A percentile compares a stretch with the other conserved stretches of the same genome.
phyloP scores from a whole-genome alignment of 2,888 invertebrate genomes.

The Synergus japonicus region DNA sequence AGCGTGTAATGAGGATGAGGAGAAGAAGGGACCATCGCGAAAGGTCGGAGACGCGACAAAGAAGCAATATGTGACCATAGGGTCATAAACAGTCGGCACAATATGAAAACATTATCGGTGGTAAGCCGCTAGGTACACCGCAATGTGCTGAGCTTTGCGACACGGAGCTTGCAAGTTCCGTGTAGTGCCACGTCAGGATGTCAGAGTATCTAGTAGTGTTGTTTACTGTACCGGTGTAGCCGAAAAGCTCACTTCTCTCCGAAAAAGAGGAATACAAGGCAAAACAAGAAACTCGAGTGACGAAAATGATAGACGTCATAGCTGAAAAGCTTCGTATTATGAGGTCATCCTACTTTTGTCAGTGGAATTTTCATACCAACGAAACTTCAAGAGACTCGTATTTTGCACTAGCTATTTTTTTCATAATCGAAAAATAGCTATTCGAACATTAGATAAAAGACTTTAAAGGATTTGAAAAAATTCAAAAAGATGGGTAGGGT shows the following conservation, averaged over 20 bases:
- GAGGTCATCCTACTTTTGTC: slow-evolving; percentile 51
- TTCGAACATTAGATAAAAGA: too few relatives aligned
- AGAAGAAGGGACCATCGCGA: slow-evolving; percentile 46
- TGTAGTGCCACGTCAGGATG: slow-evolving; percentile 74
- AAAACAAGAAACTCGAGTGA: slow-evolving; percentile 58
- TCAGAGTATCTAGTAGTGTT: slow-evolving; percentile 66
- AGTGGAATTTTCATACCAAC: slow-evolving; percentile 45
- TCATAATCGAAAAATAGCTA: too few relatives aligned
- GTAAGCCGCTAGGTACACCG: slow-evolving; percentile 75
- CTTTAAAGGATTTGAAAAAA: too few relatives aligned
- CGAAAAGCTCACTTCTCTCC: slow-evolving; percentile 46
- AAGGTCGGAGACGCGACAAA: slow-evolving; percentile 52
- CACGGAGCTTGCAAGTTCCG: slow-evolving; percentile 59
- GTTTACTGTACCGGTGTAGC: slow-evolving; percentile 55
- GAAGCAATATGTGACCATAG: slow-evolving; percentile 46
- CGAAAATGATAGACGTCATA: slow-evolving; percentile 56
- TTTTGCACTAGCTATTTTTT: background rate
- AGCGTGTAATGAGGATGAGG: slow-evolving; percentile 44
- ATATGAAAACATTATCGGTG: slow-evolving; percentile 76
- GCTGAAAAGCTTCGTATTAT: slow-evolving; percentile 54
- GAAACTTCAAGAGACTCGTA: background rate
- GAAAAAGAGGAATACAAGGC: slow-evolving; percentile 54
- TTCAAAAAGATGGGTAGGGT: too few relatives aligned
- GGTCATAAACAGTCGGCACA: slow-evolving; percentile 62
- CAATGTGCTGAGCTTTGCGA: slow-evolving; percentile 75